Evolutionary conservation across 2,113 vertebrate genomes (phyloP), one percentile per base, ranked within the genome.

Genomic region (Podocnemis expansa): DNA sequence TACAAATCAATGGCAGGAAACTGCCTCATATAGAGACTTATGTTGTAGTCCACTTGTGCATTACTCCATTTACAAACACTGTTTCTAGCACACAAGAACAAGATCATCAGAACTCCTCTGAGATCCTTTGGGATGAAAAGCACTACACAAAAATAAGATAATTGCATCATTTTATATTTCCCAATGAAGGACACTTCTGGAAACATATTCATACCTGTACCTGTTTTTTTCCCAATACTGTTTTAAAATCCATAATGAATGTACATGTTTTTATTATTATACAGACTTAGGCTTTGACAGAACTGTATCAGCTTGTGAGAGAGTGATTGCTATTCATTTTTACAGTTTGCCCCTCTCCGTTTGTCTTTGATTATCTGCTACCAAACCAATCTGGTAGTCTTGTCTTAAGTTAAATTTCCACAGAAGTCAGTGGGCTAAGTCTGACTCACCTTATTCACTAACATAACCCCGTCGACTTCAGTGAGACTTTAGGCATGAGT

Each of bases 261-360:
- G 78, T 70, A 55, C 47, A 73, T 4, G 21, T 92, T 54, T 78
- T 63, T 92, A 84, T 84, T 88, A 82, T 94, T 96, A 38, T 91
- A 67, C 1, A 45, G 67, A 86, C 29, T 4, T 17, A 85, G 17
- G 89, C 90, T 94, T 95, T 45, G 84, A 89, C 89, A 89, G 78
- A 83, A 41, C 55, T 0, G 86, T 78, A 93, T 78, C 27, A 79
- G 29, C 2, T 83, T 91, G 43, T 79, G 87, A 84, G 19, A 82
- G 63, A 96, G 83, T 55, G 76, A 90, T 92, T 78, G 85, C 91
- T 95, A 95, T 95, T 92, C 67, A 76, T 96, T 95, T 96, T 92
- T 92, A 41, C 80, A 70, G 70, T 94, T 92, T 16, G 47, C 94
- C 76, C 94, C 79, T 82, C 82, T 27, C 60, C 76, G 60, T 89